Percentiles rank a stretch among this genome's conserved stretches.
These are phyloP conservation scores for Nansenia antarctica DNA, from an alignment of 2,113 vertebrate species.

Conservation along the genomic window DNA sequence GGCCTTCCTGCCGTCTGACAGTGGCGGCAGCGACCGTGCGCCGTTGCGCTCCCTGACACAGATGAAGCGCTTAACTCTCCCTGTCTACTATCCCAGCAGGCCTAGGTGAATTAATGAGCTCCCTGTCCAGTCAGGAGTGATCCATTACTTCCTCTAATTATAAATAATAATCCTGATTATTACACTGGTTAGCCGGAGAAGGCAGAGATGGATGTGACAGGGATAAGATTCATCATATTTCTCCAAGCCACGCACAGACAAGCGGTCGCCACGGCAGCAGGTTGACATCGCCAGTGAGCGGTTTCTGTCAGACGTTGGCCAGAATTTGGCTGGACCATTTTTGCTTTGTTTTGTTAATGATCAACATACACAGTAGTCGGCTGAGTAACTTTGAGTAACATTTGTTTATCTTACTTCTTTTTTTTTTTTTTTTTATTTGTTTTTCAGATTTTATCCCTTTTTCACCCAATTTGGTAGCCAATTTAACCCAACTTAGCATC, in stretches of 20 bases:
- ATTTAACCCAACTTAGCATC: too few relatives aligned
- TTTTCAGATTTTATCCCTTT: too few relatives aligned
- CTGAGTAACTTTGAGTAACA: too few relatives aligned
- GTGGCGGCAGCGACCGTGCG: slow-evolving; percentile 37
- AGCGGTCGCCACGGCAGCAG: slow-evolving; percentile 73
- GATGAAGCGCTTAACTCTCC: slow-evolving; percentile 87
- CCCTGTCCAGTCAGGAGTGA: slow-evolving; percentile 93
- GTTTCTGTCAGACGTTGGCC: slow-evolving; percentile 44
- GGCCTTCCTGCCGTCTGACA: slow-evolving; percentile 63
- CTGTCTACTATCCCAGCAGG: slow-evolving; percentile 86
- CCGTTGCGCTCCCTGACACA: slow-evolving; percentile 83
- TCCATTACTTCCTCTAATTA: slow-evolving; percentile 99
- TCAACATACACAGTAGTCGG: too few relatives aligned
- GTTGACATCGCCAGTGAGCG: slow-evolving; percentile 52
- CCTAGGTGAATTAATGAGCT: slow-evolving; percentile 95
- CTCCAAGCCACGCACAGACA: slow-evolving; percentile 69
- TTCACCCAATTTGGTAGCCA: too few relatives aligned
- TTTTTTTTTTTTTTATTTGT: too few relatives aligned
- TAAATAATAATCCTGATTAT: slow-evolving; percentile 99
- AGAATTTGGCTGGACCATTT: slow-evolving; percentile 23
- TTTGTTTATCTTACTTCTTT: too few relatives aligned
- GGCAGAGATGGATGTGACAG: slow-evolving; percentile 92
- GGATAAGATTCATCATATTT: slow-evolving; percentile 90
- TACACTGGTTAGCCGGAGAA: slow-evolving; percentile 95
- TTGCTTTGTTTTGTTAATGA: slow-evolving; percentile 22